Evolutionary conservation across 1,140 invertebrate species (phyloP), one percentile per base, ranked within the genome.

Genomic region (Venturia canescens): DNA sequence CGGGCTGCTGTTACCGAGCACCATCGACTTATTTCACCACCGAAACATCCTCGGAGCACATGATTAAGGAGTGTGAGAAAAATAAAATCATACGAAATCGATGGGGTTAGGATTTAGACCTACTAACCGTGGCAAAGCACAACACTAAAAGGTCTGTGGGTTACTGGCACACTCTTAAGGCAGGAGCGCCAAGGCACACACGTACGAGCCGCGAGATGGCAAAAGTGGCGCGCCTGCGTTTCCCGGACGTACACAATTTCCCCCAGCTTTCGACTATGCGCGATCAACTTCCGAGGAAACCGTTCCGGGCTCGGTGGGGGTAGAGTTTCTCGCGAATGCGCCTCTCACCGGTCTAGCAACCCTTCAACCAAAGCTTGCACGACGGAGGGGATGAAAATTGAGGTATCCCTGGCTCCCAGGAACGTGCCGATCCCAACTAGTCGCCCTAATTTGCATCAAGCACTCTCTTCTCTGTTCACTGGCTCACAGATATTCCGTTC

Each of bases 121-220:
- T 90, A 90, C 88, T 91, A 89, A 91, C 89, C 89, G 86, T 88
- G n/a, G 82, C 82, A 89, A 84, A 76, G 34, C 53, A 84, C 85
- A 84, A 86, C 83, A 86, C 86, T 80, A 90, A 86, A 76, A 53
- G 85, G 87, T 88, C 89, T 90, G 87, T 91, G 86, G 89, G 90
- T 91, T 90, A 91, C 90, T 91, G 90, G 90, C 87, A 91, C 89
- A 90, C 87, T 81, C 81, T 85, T 88, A 85, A 23, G 85, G 86
- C 87, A 84, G 84, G 84, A 66, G 85, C 87, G 86, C 86, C 85
- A 87, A 87, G 87, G 84, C 84, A 87, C 84, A 87, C 84, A 85
- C 67, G 60, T 15, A 27, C n/a, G 21, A 60, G 74, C 53, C 50
- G 74, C 74, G 74, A 53, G 74, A 76, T 60, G 74, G 74, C 50